Evolutionary conservation across 2,888 invertebrate species (phyloP), one percentile per base, ranked within the genome.

Genomic region (Tetranychus piercei): DNA sequence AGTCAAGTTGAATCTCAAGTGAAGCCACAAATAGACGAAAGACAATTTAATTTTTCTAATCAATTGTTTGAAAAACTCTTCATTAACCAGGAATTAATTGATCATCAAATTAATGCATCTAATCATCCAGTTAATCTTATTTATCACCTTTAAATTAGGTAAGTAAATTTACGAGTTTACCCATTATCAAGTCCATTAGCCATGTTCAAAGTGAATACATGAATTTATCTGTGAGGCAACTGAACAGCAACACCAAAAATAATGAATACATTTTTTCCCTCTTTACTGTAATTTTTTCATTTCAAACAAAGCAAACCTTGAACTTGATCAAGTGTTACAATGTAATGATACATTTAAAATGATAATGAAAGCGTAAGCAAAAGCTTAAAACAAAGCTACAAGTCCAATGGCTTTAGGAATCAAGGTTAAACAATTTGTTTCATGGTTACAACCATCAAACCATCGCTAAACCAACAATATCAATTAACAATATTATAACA

Each of bases 291-390:
- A 34, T 34, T 34, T 34, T 34, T 34, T 34, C 3, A 3, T 34
- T 34, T 3, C 34, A 34, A 34, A 34, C 34, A 34, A 34, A 34
- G 34, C 34, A 34, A 34, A 55, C 55, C 55, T 55, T 55, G 55
- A 55, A 55, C 55, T 55, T 55, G 55, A 55, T 55, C 55, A 55
- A 55, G 55, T 55, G 55, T 55, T 55, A 55, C 55, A 55, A 55
- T 34, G 34, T 34, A 34, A 34, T 34, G 34, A 34, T 34, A 55
- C 55, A 15, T 55, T 55, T 9, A 55, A 15, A 15, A 15, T 55
- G 55, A 55, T 55, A 55, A 55, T 55, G 55, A 55, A 34, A 34
- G 34, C 34, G 34, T 34, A 34, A 34, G 34, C 34, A 34, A 34
- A 34, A 34, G 34, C 34, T 34, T 55, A 15, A 55, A 55, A 55